Base-by-base conservation (phyloP, 2,888 invertebrate genomes). In the Galerucella nymphaeae region DNA sequence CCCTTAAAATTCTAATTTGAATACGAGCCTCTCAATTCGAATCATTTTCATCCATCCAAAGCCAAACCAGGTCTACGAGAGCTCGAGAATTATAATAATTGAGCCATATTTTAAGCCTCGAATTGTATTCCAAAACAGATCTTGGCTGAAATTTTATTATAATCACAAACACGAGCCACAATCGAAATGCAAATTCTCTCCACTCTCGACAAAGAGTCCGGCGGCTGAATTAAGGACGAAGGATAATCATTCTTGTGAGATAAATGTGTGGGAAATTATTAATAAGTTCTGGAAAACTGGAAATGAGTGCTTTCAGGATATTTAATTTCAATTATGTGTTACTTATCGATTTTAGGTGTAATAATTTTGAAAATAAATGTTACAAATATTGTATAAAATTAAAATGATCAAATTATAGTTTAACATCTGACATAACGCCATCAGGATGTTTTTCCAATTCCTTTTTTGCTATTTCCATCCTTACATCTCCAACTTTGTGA, bases 121-220 rank as follows among this genome's bases (percentile, higher is more conserved):
- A 76, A 78, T 77, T 75, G 73, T 76, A 79, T 79, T 79, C 77
- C 68, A 65, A 75, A 77, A 77, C 74, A 75, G 76, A 75, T 67
- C 74, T 71, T 67, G 62, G 74, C 53, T 48, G 66, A 70, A 75
- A 76, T 75, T 76, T 79, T 75, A 77, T 76, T 74, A 77, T 77
- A 79, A 77, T 77, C 77, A 58, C 38, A 65, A 57, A 63, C 63
- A 59, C 70, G 62, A 57, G 63, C 63, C 75, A 61, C 72, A 73
- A 73, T 75, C 64, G 70, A 70, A 73, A 75, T 75, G 75, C 72
- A 75, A 75, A 75, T 75, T 59, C 59, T 59, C 59, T 45, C 16
- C 45, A n/a, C 30, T 23, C 50, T 55, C 64, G 58, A 66, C 70
- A 70, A 63, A 63, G 68, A 50, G 62, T 69, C 41, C 38, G 18